Evolutionary conservation across 1,140 invertebrate genomes (phyloP), one percentile per base, ranked within the genome.

Genomic region (Helicorthomorpha holstii): DNA sequence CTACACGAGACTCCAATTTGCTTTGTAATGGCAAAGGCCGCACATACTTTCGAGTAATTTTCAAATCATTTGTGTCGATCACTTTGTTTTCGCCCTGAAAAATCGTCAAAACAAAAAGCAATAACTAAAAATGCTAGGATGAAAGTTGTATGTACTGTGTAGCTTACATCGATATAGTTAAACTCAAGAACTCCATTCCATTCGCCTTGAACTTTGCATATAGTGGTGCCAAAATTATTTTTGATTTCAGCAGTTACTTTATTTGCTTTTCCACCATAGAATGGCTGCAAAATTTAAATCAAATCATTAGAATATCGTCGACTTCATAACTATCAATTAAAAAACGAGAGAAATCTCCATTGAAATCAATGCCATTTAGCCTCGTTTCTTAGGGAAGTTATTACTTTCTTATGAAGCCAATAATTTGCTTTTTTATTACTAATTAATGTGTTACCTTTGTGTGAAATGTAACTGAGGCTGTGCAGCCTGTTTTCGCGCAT

Each of bases 371-470:
- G n/a, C n/a, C n/a, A n/a, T n/a, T n/a, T 22, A 43, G 43, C 23
- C 16, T 50, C 22, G 27, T 22, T 50, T 16, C n/a, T 3, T 27
- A 43, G 16, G 24, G 38, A 27, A 16, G n/a, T 22, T 12, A n/a
- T 2, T 50, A 50, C 38, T 29, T 49, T 29, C 38, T 29, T 49
- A 49, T 49, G 38, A 29, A 49, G 27, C 27, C 38, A 49, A 29
- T 29, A 29, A 49, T 49, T 29, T 49, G 38, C 38, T 29, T 49
- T 29, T 49, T 29, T 49, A 49, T 49, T 49, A 49, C n/a, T n/a
- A n/a, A n/a, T n/a, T n/a, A n/a, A n/a, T n/a, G n/a, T n/a, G n/a
- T 51, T 57, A 72, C 71, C 65, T 73, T 73, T 22, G 70, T 72
- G 54, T 73, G 71, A 59, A 73, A 73, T 48, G 64, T 60, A 46